Evolutionary conservation across 2,888 invertebrate genomes (phyloP).

Genomic region (Maniola hyperantus): DNA sequence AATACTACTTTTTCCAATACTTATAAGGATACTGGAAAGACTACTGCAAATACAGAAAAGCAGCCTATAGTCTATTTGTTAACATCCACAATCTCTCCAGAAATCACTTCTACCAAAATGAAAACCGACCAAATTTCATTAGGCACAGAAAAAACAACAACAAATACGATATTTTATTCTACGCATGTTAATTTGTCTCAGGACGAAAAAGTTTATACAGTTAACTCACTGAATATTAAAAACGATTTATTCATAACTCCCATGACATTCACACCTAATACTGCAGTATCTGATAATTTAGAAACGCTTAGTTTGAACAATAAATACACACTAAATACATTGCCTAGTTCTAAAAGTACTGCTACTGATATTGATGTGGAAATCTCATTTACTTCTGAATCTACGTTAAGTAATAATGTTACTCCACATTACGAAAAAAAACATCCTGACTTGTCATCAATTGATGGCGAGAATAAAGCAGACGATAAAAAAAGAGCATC

Average conservation of each 20-base stretch:
- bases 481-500: neutral
- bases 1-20: neutral
- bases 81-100: neutral
- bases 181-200: neutral
- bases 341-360: constrained; percentile 1
- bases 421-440: neutral
- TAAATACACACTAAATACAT: neutral
- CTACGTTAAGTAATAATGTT: neutral
- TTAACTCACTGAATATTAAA: neutral
- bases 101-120: neutral
- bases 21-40: neutral
- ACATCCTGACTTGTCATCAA: neutral
- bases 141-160: neutral
- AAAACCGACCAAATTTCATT: neutral
- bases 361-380: neutral
- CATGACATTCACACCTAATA: neutral
- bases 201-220: neutral
- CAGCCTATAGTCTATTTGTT: neutral
- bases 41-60: neutral
- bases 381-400: neutral
- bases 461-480: neutral
- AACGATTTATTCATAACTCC: neutral
- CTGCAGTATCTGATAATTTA: neutral
- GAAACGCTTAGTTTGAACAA: neutral
- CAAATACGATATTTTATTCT: neutral